A percentile compares a stretch with the other conserved stretches of the same genome.
These are phyloP conservation scores for Pygoscelis adeliae DNA, from an alignment of 2,113 vertebrate genomes.

Conservation along the genomic window DNA sequence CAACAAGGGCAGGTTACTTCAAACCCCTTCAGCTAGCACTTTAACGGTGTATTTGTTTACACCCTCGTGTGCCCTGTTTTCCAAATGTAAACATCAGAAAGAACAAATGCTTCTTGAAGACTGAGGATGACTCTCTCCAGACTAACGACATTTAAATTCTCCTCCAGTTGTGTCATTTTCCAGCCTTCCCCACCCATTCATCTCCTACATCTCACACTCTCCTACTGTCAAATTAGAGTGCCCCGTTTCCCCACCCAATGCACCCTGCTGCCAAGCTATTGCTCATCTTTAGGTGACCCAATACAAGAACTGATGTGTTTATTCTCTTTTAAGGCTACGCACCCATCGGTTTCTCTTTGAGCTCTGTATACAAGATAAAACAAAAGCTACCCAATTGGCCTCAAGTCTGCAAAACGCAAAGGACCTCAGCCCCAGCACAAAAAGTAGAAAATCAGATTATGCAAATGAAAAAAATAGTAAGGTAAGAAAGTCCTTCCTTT, in stretches of 20 bases:
- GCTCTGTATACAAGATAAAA: background rate
- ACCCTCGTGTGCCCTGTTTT: background rate
- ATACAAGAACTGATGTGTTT: background rate
- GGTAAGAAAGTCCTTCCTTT: background rate
- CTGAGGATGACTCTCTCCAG: background rate
- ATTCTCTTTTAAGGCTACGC: background rate
- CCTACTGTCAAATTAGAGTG: background rate
- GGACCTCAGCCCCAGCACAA: background rate
- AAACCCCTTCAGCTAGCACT: background rate
- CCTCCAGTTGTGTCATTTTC: background rate
- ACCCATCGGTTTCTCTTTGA: background rate
- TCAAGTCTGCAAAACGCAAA: background rate
- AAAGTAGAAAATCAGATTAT: background rate
- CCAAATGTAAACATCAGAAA: background rate
- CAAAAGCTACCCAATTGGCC: background rate
- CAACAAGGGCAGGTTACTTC: background rate
- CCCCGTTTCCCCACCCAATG: background rate
- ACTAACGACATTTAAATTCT: background rate
- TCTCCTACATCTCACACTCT: background rate
- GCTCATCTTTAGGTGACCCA: slow-evolving; percentile 30
- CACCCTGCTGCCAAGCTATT: background rate
- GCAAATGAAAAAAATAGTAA: background rate
- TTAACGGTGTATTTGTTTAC: background rate
- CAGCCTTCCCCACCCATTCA: background rate
- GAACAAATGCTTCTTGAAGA: background rate